Base-by-base conservation (phyloP, 2,888 invertebrate genomes). In the Agrotis clavis region DNA sequence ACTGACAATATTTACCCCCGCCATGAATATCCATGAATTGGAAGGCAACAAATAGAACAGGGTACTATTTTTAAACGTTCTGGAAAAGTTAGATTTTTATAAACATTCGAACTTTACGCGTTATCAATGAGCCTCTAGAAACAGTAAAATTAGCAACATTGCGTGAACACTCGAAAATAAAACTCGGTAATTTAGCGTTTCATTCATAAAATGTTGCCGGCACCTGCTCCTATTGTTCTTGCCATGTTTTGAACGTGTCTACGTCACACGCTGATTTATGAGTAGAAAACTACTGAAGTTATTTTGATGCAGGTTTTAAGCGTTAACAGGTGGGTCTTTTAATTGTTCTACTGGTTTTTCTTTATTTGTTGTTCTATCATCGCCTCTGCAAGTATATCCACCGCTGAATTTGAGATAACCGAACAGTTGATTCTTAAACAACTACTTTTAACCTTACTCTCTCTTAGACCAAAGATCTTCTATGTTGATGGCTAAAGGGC, bases 181-280 rank as follows among this genome's bases (percentile, higher is more conserved):
- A 61, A 60, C 51, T 30, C 14, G 19, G 18, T 41, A 48, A 74
- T 53, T 41, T 19, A 47, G 18, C 47, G 19, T 56, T 74, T 48
- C 48, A 67, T 71, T 71, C 62, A 71, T 68, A 69, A 65, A 73
- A 75, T 68, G 68, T 67, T 61, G 68, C 19, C 59, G 21, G n/a
- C 81, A 79, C 68, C 65, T 75, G 72, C 56, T 63, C n/a, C 1
- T 21, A 45, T 62, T 64, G 54, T 53, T 70, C 50, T 48, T 54
- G 25, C 25, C 19, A 53, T 48, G 54, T 67, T 67, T 45, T 53
- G 56, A 54, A 57, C 2, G 51, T 50, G 54, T 19, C 16, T 19
- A 53, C 56, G 57, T 51, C 19, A 66, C 71, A 50, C 16, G 7
- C n/a, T 53, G 59, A 76, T 79, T 79, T 68, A 79, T 19, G 71